These are phyloP conservation scores for Nycticryphes semicollaris DNA, from an alignment of 2,113 vertebrate genomes.

Conservation along the genomic window DNA sequence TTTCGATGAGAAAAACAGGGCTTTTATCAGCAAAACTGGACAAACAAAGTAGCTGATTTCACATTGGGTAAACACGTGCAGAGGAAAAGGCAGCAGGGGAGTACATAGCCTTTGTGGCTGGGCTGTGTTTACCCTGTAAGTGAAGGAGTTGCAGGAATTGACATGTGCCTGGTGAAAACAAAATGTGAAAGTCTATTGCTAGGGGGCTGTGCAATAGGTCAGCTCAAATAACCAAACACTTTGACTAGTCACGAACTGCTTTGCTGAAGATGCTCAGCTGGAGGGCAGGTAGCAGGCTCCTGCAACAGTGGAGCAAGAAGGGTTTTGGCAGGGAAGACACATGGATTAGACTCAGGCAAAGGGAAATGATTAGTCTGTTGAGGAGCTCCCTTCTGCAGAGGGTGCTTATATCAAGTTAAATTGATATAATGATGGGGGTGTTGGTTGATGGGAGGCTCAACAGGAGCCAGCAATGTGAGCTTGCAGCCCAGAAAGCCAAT, in stretches of 20 bases:
- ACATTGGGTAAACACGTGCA: background rate
- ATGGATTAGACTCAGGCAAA: fast-evolving
- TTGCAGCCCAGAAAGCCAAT: background rate
- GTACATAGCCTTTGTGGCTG: background rate
- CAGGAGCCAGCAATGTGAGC: background rate
- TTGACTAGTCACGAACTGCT: fast-evolving
- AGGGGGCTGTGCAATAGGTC: background rate
- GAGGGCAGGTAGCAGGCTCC: fast-evolving
- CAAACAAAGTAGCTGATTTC: background rate
- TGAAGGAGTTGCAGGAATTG: background rate
- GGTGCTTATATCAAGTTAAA: background rate
- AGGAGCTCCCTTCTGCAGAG: background rate
- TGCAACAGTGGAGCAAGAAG: background rate
- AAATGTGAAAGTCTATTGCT: background rate
- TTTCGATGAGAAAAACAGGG: background rate
- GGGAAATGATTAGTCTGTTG: background rate
- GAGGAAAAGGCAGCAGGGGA: background rate
- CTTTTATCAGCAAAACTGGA: background rate
- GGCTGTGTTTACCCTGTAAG: background rate
- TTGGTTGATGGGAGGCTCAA: background rate
- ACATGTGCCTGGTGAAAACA: background rate
- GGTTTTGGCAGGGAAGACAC: background rate
- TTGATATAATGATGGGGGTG: background rate
- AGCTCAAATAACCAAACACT: background rate
- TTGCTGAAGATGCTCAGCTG: background rate